Percentiles rank a stretch among this genome's conserved stretches.
Evolutionary conservation across 2,113 vertebrate species (phyloP).

Genomic region (Hirundichthys speculiger): DNA sequence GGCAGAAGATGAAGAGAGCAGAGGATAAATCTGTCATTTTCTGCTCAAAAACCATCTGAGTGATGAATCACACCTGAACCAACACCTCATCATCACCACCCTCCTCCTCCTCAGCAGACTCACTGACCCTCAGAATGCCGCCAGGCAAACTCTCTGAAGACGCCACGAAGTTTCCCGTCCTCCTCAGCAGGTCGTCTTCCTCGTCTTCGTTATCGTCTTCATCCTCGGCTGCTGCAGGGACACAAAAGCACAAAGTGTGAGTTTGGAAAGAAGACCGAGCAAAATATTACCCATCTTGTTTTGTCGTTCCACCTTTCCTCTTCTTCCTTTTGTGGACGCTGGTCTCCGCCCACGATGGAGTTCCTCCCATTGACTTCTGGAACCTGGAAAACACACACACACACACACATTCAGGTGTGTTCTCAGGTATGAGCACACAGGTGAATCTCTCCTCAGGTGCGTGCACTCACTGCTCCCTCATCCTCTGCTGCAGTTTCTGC

Average conservation of each 20-base stretch:
- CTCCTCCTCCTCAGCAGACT: neutral
- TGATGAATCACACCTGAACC: no score
- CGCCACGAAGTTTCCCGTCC: conserved; percentile 89
- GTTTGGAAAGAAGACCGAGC: neutral
- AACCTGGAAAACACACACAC: conserved; percentile 88
- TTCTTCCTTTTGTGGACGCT: conserved; percentile 65
- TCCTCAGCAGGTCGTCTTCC: conserved; percentile 83
- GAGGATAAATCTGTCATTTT: no score
- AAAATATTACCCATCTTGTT: no score
- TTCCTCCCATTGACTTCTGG: conserved; percentile 91
- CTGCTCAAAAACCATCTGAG: no score
- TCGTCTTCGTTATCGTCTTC: conserved; percentile 75
- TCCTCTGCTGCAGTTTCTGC: conserved; percentile 84
- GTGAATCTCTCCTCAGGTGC: neutral
- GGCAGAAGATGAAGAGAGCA: no score
- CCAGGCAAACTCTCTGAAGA: conserved; percentile 84
- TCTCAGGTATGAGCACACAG: no score
- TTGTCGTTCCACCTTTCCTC: conserved; percentile 31
- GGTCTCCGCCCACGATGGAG: conserved; percentile 89
- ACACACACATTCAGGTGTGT: neutral
- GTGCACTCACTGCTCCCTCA: conserved; percentile 89
- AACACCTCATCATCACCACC: no score
- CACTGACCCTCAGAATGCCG: conserved; percentile 86
- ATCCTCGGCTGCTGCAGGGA: conserved; percentile 67
- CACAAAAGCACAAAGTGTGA: neutral